phyloP scores from a whole-genome alignment of 2,797 vertebrate species.

The Tachyglossus aculeatus region DNA sequence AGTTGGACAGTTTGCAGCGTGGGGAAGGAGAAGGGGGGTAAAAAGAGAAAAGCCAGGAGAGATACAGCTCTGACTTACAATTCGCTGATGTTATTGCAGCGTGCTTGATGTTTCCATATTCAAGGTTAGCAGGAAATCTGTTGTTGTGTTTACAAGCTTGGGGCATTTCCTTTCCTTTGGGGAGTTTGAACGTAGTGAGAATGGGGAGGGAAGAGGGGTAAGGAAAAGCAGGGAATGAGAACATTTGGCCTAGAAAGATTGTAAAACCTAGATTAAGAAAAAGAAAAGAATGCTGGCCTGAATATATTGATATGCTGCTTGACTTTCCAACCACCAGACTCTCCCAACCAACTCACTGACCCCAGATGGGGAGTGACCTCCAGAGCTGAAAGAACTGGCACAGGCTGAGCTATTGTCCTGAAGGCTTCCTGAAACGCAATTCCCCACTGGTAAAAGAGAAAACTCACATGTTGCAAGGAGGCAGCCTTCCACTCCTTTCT shows the following conservation, averaged over 20 bases:
- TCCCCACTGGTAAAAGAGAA: constrained; percentile 18
- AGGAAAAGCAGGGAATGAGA: no score
- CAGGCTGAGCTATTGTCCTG: constrained; percentile 49
- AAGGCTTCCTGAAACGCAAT: constrained; percentile 50
- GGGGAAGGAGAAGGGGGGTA: background rate
- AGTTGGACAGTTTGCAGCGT: background rate
- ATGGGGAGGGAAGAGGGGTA: constrained; percentile 1
- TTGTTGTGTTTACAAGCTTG: constrained; percentile 43
- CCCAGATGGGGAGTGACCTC: background rate
- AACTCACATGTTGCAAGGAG: background rate
- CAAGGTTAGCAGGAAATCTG: constrained; percentile 56
- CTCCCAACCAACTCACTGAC: background rate
- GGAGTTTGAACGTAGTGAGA: constrained; percentile 30
- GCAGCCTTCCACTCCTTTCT: background rate
- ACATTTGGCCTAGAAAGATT: constrained; percentile 24
- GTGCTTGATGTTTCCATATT: constrained; percentile 21
- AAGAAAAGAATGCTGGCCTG: background rate
- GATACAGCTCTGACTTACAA: constrained; percentile 26
- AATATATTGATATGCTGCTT: background rate
- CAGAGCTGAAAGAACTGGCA: constrained; percentile 30
- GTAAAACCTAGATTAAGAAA: constrained; percentile 8
- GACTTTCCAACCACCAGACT: background rate
- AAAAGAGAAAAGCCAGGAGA: background rate
- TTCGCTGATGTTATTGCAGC: constrained; percentile 23
- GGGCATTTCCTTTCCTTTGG: constrained; percentile 35